Evolutionary conservation across 2,797 vertebrate genomes (phyloP), one percentile per base, ranked within the genome.

Genomic region (Discoglossus pictus): DNA sequence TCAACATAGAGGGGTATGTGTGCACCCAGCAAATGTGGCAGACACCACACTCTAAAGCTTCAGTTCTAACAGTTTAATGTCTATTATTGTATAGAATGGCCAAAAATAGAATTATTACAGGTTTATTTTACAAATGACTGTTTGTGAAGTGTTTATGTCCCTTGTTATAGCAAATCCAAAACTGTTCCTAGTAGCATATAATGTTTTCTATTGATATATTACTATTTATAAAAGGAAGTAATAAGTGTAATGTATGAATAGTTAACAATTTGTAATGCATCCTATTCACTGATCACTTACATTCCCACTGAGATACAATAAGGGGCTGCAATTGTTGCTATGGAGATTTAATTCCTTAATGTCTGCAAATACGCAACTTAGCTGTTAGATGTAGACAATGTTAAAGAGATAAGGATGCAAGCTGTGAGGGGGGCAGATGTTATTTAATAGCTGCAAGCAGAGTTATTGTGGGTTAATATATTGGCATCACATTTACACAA

Each of bases 261-360:
- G 65, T 69, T 77, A 53, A 52, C 64, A 72, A 72, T 75, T 72
- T 76, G 66, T 47, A 59, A 12, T 56, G 61, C 47, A 76, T 76
- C 73, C 74, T 76, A 73, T 72, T 72, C 72, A 78, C 73, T 80
- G 80, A 84, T 77, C 83, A 79, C 77, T 74, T 64, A 76, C 76
- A 75, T 75, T 76, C 76, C 76, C 65, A 43, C 68, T 46, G 76
- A 77, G 76, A 75, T 70, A 51, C 82, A 80, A 83, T 85, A 81
- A 87, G 82, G 76, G 80, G 77, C 76, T 83, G 75, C 78, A 76
- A 72, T 75, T 82, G 86, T 89, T 90, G 82, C 80, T 71, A 88
- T 85, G 79, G 78, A 1, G 71, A 86, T 82, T 83, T 82, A 82
- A 78, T 81, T 84, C 83, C 75, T 73, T 62, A 84, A 73, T 76